Base-by-base conservation (phyloP, 2,113 vertebrate genomes). In the Coptodon bakossiorum region DNA sequence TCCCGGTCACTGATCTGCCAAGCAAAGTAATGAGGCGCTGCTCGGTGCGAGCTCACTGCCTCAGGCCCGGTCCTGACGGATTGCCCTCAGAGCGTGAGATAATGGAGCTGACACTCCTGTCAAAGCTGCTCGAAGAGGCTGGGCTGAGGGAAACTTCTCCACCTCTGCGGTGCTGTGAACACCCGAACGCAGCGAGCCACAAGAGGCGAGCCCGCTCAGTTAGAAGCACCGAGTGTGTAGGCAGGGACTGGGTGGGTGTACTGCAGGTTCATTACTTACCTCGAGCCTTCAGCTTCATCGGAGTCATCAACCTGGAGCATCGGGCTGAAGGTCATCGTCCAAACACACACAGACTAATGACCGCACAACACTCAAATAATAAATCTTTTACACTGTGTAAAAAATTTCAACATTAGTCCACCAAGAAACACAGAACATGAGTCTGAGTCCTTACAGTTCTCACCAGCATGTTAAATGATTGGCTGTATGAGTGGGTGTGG, bases 71-170 rank as follows among this genome's bases (percentile, higher is more conserved):
- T 95, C 93, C 93, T 90, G 84, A 91, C 82, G 24, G n/a, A 5
- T 89, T 91, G 92, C 91, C 94, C 92, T 83, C 85, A 63, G 84
- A 89, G 88, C 85, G 82, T 90, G 93, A 91, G 92, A 87, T 83
- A 95, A 93, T 89, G 80, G 90, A 94, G 91, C 86, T 93, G 94
- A 94, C 93, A 93, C 88, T 89, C 79, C 90, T 91, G 93, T 96
- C 92, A 92, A 87, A 95, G 88, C 91, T 31, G 89, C 73, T 86
- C 29, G 2, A 24, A 22, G 14, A 50, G 79, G 83, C 87, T 52
- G 9, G 83, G 63, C 57, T 86, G 87, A 89, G 80, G 84, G 88
- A 91, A 89, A 87, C 79, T 68, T 78, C 81, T 88, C 80, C 84
- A 93, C 83, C 87, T 89, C 86, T 8, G 40, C 17, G 13, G 40